Evolutionary conservation across 2,888 invertebrate species (phyloP).

Genomic region (Tenthredo distinguenda): DNA sequence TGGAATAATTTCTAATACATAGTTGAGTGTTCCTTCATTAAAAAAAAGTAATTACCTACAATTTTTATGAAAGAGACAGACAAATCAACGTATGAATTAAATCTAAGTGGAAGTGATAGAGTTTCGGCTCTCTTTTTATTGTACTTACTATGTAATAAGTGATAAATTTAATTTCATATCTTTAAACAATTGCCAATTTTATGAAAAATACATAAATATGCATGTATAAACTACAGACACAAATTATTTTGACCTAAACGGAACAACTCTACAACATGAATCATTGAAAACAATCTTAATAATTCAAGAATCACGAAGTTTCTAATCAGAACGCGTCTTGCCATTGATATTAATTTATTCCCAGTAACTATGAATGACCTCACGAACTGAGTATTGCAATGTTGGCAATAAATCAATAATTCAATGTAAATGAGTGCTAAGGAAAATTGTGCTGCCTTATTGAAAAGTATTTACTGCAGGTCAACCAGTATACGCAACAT

Average conservation of each 20-base stretch:
- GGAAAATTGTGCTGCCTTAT: conserved; percentile 4
- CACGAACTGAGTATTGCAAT: not conserved
- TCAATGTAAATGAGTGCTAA: not conserved
- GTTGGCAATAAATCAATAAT: not conserved
- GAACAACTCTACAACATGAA: conserved; percentile 1
- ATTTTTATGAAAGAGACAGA: conserved; percentile 5
- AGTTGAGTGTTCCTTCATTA: conserved; percentile 7
- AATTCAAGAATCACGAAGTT: not conserved
- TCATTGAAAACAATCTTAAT: not conserved
- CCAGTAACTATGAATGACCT: not conserved
- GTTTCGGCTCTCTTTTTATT: not conserved
- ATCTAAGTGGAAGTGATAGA: not conserved
- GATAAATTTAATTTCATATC: conserved; percentile 34
- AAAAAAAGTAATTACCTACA: not conserved
- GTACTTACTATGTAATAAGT: not conserved
- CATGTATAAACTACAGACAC: not conserved
- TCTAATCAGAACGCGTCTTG: not conserved
- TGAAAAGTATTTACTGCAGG: not conserved
- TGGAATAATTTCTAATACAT: not conserved
- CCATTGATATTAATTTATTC: not conserved
- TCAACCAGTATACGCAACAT: not conserved
- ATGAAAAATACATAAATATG: not conserved
- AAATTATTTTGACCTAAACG: not conserved
- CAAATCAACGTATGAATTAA: not conserved
- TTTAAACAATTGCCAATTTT: not conserved